Base-by-base conservation (phyloP, 2,797 vertebrate genomes). In the Alosa sapidissima region DNA sequence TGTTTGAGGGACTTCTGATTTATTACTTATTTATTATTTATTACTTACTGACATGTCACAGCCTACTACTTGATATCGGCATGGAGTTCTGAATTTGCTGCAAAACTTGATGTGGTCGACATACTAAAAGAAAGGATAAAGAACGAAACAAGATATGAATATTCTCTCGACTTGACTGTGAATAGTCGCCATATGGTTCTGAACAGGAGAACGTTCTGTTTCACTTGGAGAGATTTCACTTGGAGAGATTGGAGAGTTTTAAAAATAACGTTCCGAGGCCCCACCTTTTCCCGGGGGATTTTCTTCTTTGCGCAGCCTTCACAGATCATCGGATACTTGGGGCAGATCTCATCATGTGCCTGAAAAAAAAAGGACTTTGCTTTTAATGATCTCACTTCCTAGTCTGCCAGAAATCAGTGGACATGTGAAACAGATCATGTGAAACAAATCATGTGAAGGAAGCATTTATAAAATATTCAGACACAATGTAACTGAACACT, bases 341-440 rank as follows among this genome's bases (percentile, higher is more conserved):
- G 97, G 90, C 98, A 99, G 88, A 97, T 94, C 72, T 97, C 96
- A 0, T 96, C 95, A 16, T 99, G 98, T n/a, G 96, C 97, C 98
- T 98, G 82, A 7, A 88, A 89, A 86, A 89, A 85, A 87, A 87
- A 0, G 2, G 33, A 3, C 36, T 0, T 78, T 78, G 16, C 36
- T 84, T 36, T 72, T 72, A 84, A 68, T 84, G 24, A 48, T 68
- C 72, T 21, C 72, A 19, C 72, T 78, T 41, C 72, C 72, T 78
- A 21, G 16, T 16, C 41, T 45, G 72, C 72, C 41, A 33, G 13
- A 72, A 78, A 28, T 24, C n/a, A 28, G 16, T 36, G 13, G 7
- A 45, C 36, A 45, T 75, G 14, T 75, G 4, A 75, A 75, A 75
- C 10, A 28, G 10, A 55, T 58, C 13, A 58, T 10, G 13, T 11